phyloP scores from a whole-genome alignment of 2,888 invertebrate species.

The Drosophila monieri region DNA sequence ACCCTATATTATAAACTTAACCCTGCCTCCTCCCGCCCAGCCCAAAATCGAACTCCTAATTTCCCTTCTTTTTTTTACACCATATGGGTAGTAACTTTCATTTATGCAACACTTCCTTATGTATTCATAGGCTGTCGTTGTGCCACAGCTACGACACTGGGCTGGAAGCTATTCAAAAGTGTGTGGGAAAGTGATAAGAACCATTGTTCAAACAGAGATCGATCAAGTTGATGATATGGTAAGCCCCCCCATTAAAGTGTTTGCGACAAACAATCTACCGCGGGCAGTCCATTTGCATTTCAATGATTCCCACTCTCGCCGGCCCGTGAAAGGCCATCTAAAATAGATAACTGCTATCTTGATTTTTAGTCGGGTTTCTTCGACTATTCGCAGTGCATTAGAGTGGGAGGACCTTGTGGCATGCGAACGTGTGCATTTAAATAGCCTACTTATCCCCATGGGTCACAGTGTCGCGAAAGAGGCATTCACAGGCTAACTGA shows the following conservation, averaged over 20 bases:
- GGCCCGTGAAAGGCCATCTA: slow-evolving; percentile 18
- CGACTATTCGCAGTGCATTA: neutral
- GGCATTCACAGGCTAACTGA: neutral
- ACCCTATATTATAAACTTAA: slow-evolving; percentile 13
- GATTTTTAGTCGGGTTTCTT: slow-evolving; percentile 24
- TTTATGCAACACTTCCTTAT: slow-evolving; percentile 52
- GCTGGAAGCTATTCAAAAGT: slow-evolving; percentile 8
- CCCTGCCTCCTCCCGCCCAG: too few species aligned
- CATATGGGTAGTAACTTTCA: slow-evolving; percentile 46
- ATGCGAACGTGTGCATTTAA: slow-evolving; percentile 18
- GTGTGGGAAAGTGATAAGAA: slow-evolving; percentile 14
- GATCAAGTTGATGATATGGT: slow-evolving; percentile 4
- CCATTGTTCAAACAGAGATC: slow-evolving; percentile 10
- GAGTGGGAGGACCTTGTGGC: slow-evolving; percentile 6
- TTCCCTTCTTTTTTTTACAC: slow-evolving; percentile 10
- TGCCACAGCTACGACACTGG: slow-evolving; percentile 12
- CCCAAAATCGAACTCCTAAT: slow-evolving; percentile 4
- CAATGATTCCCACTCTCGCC: slow-evolving; percentile 6
- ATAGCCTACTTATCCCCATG: slow-evolving; percentile 1
- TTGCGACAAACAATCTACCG: slow-evolving; percentile 3
- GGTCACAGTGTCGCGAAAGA: neutral
- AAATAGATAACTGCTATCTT: slow-evolving; percentile 45
- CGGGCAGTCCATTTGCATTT: slow-evolving; percentile 17
- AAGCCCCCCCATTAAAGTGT: neutral
- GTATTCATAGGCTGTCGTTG: slow-evolving; percentile 21